A percentile compares a stretch with the other conserved stretches of the same genome.
These are phyloP conservation scores for Pyrocephalus nanus DNA, from an alignment of 2,797 vertebrate species.

Conservation along the genomic window DNA sequence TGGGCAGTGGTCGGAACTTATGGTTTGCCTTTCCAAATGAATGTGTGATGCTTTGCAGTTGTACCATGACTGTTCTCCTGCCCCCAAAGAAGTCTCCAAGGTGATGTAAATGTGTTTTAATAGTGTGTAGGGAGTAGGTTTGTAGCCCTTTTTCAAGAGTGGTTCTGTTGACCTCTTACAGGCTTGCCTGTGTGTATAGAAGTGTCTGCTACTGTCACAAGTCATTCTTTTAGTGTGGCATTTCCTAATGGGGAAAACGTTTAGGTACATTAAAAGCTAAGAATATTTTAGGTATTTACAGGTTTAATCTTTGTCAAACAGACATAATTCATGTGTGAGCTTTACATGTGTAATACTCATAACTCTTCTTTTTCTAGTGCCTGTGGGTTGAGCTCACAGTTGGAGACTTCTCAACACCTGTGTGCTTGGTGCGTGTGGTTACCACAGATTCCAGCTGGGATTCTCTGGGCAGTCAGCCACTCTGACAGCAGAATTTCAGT, in stretches of 20 bases:
- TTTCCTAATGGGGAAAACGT: neutral
- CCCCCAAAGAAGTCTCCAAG: neutral
- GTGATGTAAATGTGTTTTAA: neutral
- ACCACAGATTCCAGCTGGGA: neutral
- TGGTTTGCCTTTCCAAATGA: neutral
- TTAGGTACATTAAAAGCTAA: neutral
- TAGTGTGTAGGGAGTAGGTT: neutral
- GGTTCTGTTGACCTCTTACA: neutral
- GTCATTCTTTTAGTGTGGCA: neutral
- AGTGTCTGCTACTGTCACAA: neutral
- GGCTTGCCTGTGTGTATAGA: fast-evolving
- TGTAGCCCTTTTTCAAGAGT: neutral
- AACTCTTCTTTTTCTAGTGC: neutral
- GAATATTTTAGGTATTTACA: neutral
- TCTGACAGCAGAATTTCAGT: neutral
- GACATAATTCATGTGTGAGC: neutral
- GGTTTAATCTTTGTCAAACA: neutral
- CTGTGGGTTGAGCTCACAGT: neutral
- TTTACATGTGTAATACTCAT: neutral
- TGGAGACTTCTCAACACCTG: neutral
- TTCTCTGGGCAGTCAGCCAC: neutral
- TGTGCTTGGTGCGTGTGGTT: neutral
- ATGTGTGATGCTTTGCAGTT: neutral
- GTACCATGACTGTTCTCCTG: neutral
- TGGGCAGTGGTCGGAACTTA: neutral